Evolutionary conservation across 1,140 invertebrate genomes (phyloP), one percentile per base, ranked within the genome.

Genomic region (Chironomus tepperi): DNA sequence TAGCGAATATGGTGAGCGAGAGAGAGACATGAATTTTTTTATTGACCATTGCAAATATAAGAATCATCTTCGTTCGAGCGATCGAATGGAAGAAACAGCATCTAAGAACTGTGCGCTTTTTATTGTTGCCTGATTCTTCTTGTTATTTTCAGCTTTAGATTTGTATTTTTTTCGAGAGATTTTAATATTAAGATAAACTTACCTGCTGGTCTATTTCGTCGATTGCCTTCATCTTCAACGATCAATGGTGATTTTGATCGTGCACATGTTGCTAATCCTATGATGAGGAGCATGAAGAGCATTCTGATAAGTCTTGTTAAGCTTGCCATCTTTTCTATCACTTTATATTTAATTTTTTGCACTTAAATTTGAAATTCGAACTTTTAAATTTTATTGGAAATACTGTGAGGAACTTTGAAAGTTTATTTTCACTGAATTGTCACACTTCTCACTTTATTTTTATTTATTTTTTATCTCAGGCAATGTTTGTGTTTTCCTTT

Each of bases 171-270:
- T 34, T 34, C 5, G 15, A 57, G 5, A 34, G 24, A 57, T 57
- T 57, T 57, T n/a, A 57, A 57, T 12, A 57, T 57, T n/a, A 15
- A 57, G 47, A 57, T 57, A 9, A 10, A 16, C 18, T 70, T 70
- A 70, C 65, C 65, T 10, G 65, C 65, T 70, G 65, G 65, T 70
- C 65, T 18, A 70, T 70, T 70, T 70, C 65, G 65, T 70, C 65
- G 65, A 70, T 21, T 70, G 65, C 65, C 65, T 19, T 70, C 65
- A 70, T 70, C 65, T 70, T 70, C 65, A 9, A 70, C 18, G 7
- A 70, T 15, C 65, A 70, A 16, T 70, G 65, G 65, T 19, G 65
- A 70, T 21, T 70, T 70, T 70, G 16, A 21, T 19, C 65, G 16
- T 18, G 65, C 65, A 70, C 65, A 70, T 9, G 16, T 70, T 70